Evolutionary conservation across 1,140 invertebrate genomes (phyloP), one percentile per base, ranked within the genome.

Genomic region (Ylistrum balloti): DNA sequence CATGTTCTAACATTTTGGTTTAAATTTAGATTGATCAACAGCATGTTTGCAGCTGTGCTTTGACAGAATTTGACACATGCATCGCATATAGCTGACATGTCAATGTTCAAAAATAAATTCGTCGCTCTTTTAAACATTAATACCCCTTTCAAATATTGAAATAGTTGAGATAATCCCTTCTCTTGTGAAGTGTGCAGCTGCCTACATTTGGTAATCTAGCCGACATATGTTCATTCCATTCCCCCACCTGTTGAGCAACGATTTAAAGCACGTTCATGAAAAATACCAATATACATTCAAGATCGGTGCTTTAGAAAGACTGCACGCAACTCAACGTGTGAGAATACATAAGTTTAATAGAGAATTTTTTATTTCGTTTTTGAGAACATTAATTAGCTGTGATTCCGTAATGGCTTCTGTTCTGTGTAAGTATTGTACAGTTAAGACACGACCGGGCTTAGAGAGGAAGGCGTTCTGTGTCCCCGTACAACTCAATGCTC

Each of bases 131-230:
- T n/a, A 74, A 9, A 74, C 56, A 74, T 74, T 28, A 74, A 74
- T 74, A 28, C 56, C n/a, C 22, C 22, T 28, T n/a, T 74, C 22
- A n/a, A 74, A 74, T 74, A 74, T 74, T 74, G 56, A 74, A 74
- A 74, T 74, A 17, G 56, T 74, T 74, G 56, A 74, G 56, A 74
- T 74, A 74, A 74, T 74, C 45, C 45, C 13, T n/a, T n/a, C 56
- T 28, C 56, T 74, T 28, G 56, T 74, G 22, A 74, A 74, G 56
- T 74, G 28, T n/a, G n/a, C 56, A 74, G 56, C 56, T 74, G 56
- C 22, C 9, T n/a, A 74, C 9, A 17, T 74, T 28, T 74, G n/a
- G 1, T 74, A 74, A 74, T 74, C 56, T 74, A 3, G 17, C 22
- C 56, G n/a, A 74, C n/a, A 28, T 11, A 74, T 3, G n/a, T 74